Percentiles rank a stretch among this genome's conserved stretches.
These are phyloP conservation scores for Triops longicaudatus DNA, from an alignment of 1,140 invertebrate genomes.

Conservation along the genomic window DNA sequence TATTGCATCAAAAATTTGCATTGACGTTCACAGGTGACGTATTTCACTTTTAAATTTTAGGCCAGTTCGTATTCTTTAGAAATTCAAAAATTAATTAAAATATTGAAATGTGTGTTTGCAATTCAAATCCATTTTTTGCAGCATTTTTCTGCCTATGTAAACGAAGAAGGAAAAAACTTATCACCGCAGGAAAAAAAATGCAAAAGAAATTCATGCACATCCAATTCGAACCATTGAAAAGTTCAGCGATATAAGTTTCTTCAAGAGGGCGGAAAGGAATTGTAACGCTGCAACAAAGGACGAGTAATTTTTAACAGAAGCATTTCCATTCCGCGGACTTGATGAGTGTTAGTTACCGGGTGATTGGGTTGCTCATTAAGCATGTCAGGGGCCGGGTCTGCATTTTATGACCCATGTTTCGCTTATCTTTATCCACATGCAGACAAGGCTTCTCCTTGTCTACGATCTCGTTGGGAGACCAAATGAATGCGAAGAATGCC, in stretches of 20 bases:
- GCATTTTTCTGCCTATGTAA: too few species aligned
- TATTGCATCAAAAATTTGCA: too few species aligned
- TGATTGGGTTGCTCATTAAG: constrained; percentile 15
- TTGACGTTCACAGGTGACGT: too few species aligned
- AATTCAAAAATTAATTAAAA: too few species aligned
- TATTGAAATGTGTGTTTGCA: too few species aligned
- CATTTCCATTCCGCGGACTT: not conserved
- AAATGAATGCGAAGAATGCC: not conserved
- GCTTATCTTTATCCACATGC: constrained; percentile 6
- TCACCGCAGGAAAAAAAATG: too few species aligned
- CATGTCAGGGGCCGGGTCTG: not conserved
- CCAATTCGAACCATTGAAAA: too few species aligned
- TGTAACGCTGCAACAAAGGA: not conserved
- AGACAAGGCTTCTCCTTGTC: constrained; percentile 4
- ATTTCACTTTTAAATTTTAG: too few species aligned
- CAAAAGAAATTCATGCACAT: too few species aligned
- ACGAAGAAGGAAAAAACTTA: too few species aligned
- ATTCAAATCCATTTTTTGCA: too few species aligned
- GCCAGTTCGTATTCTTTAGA: too few species aligned
- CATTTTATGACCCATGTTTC: constrained; percentile 15
- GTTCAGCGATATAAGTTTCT: not conserved
- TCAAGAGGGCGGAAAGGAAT: not conserved
- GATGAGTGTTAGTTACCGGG: constrained; percentile 14
- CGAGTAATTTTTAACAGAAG: not conserved
- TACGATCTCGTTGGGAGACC: not conserved